Evolutionary conservation across 2,888 invertebrate species (phyloP).

Genomic region (Drosophila lacicola): DNA sequence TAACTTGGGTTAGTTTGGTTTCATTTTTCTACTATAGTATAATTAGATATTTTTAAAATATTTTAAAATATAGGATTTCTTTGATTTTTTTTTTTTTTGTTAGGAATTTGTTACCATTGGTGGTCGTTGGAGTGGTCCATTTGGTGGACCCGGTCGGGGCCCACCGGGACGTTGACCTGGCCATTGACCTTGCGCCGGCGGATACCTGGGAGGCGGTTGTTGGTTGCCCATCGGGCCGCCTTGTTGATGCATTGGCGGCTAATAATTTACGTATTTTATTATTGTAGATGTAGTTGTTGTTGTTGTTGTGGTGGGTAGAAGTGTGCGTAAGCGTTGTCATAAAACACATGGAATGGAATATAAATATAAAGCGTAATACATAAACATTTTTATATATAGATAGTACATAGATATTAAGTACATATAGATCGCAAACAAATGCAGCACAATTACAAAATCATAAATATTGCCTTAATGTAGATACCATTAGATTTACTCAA

Average conservation of each 20-base stretch:
- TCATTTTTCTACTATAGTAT: constrained; percentile 38
- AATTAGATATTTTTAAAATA: constrained; percentile 26
- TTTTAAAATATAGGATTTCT: constrained; percentile 33
- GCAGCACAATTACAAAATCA: constrained; percentile 58
- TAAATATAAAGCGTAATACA: constrained; percentile 79
- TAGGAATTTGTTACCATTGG: constrained; percentile 86
- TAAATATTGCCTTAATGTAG: constrained; percentile 24
- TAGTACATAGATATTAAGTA: constrained; percentile 36
- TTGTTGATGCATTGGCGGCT: constrained; percentile 87
- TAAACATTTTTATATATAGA: constrained; percentile 65
- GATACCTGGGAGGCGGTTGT: constrained; percentile 86
- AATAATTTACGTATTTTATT: constrained; percentile 65
- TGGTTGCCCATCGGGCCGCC: constrained; percentile 86
- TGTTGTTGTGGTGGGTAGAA: constrained; percentile 69
- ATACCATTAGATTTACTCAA: constrained; percentile 19
- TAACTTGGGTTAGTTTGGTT: constrained; percentile 66
- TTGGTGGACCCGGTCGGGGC: constrained; percentile 86
- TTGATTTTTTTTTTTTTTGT: constrained; percentile 25
- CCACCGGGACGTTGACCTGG: constrained; percentile 86
- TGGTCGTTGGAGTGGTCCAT: constrained; percentile 86
- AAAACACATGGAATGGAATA: constrained; percentile 80
- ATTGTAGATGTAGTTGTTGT: constrained; percentile 56
- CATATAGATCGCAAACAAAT: constrained; percentile 31
- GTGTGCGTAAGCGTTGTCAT: constrained; percentile 80
- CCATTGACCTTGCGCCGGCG: constrained; percentile 85